A percentile compares a stretch with the other conserved stretches of the same genome.
phyloP scores from a whole-genome alignment of 1,140 invertebrate species.

The Aphis craccivora region DNA sequence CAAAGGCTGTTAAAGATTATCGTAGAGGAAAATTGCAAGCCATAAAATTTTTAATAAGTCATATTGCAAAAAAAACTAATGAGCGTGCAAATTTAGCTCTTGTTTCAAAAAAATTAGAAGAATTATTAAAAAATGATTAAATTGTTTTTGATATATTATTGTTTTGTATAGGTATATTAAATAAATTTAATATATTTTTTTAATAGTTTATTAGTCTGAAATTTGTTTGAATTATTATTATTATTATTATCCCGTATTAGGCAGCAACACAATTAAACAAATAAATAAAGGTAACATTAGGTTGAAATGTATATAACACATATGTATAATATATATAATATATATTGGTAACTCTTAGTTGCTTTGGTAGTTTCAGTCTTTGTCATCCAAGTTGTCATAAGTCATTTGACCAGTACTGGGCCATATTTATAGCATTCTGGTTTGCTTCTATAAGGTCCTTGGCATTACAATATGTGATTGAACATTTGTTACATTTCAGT shows the following conservation, averaged over 20 bases:
- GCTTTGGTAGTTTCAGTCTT: too few relatives aligned
- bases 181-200: too few relatives aligned
- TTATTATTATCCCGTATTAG: too few relatives aligned
- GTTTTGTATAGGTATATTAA: not conserved
- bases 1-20: constrained; percentile 73
- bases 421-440: too few relatives aligned
- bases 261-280: too few relatives aligned
- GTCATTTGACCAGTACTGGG: too few relatives aligned
- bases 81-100: constrained; percentile 73
- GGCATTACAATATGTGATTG: not conserved
- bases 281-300: too few relatives aligned
- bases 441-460: not conserved
- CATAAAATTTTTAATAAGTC: constrained; percentile 71
- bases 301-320: too few relatives aligned
- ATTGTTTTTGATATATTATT: not conserved
- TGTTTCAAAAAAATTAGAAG: constrained; percentile 70
- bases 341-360: too few relatives aligned
- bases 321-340: too few relatives aligned
- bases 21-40: constrained; percentile 75
- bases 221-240: not conserved
- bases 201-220: not conserved
- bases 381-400: too few relatives aligned
- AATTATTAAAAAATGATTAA: constrained; percentile 67
- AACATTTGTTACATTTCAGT: not conserved
- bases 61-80: constrained; percentile 69